Conservation (phyloP, 2,797 vertebrate genomes). For the Helicolenus hilgendorfi region DNA sequence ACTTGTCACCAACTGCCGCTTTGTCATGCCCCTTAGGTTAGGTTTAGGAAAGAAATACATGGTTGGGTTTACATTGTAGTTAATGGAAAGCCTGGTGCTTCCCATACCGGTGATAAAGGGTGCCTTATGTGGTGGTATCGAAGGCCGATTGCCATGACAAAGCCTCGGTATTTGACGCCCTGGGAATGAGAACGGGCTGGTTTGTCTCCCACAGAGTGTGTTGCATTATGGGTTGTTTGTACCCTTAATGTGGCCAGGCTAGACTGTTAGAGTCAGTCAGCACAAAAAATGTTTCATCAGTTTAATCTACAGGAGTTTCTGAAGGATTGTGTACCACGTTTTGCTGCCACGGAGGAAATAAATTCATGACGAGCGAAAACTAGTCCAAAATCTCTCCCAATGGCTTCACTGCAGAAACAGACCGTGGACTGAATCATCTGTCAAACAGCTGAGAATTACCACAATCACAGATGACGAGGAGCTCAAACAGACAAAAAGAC, state of each 20-base stretch:
- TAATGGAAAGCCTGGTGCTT: too few species aligned
- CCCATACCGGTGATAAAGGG: too few species aligned
- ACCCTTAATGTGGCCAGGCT: not conserved
- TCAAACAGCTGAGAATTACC: not conserved
- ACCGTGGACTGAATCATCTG: not conserved
- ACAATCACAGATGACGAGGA: slow-evolving; percentile 2
- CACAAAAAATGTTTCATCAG: not conserved
- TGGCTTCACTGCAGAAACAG: not conserved
- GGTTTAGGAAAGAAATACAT: too few species aligned
- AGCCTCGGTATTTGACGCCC: too few species aligned
- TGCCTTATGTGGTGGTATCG: too few species aligned
- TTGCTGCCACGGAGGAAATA: not conserved
- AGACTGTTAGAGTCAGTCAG: not conserved
- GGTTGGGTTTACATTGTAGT: too few species aligned
- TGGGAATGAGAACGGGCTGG: accelerated
- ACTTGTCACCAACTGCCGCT: too few species aligned
- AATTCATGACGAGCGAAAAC: not conserved
- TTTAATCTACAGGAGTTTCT: not conserved
- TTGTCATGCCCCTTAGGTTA: too few species aligned
- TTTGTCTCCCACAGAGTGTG: not conserved
- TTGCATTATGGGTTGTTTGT: not conserved
- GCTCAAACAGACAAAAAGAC: slow-evolving; percentile 6
- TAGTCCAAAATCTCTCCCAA: not conserved
- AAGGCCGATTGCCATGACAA: too few species aligned
- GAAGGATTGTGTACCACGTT: not conserved